These are phyloP conservation scores for Onychomys torridus DNA, from an alignment of 2,797 vertebrate genomes.

Conservation along the genomic window DNA sequence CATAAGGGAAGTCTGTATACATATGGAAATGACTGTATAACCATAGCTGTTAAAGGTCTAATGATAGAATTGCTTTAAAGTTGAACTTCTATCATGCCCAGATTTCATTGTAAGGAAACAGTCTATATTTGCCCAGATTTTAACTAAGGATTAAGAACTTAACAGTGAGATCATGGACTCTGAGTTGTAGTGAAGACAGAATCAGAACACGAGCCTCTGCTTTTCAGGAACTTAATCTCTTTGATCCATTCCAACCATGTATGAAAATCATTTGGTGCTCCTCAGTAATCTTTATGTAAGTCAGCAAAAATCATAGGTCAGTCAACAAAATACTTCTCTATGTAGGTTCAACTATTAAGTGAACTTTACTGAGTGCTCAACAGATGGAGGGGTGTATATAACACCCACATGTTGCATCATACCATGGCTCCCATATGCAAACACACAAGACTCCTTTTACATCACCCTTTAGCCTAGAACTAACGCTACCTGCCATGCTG, in stretches of 20 bases:
- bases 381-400: neutral
- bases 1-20: neutral
- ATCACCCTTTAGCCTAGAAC: rapidly evolving
- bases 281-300: neutral
- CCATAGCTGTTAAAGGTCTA: neutral
- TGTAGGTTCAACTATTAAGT: neutral
- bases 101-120: neutral
- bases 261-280: neutral
- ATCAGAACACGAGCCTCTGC: neutral
- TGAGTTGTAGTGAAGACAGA: neutral
- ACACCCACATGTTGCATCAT: neutral
- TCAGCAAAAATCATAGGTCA: neutral
- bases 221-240: neutral
- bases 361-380: neutral
- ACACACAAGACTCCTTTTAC: rapidly evolving
- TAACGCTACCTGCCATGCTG: neutral
- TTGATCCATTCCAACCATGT: neutral
- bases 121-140: neutral
- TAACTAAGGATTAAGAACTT: neutral
- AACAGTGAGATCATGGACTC: neutral
- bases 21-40: neutral
- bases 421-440: rapidly evolving
- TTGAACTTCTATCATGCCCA: neutral
- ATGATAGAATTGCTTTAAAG: neutral
- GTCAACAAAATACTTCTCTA: neutral